phyloP scores from a whole-genome alignment of 92 coral and sea anemone species.

The Anthopleura xanthogrammica region DNA sequence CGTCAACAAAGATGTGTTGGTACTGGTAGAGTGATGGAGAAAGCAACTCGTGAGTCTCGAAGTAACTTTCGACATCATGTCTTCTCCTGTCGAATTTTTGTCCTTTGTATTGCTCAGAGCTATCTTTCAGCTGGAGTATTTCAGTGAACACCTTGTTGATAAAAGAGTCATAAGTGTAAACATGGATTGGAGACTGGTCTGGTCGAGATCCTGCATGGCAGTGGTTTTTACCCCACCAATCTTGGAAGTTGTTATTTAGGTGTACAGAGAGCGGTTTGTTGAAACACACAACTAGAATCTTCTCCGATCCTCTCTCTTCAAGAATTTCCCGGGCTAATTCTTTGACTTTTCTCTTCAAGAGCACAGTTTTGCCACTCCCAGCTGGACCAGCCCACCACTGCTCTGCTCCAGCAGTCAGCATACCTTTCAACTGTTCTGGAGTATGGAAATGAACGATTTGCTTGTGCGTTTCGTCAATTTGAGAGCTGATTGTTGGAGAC shows the following conservation, averaged over 20 bases:
- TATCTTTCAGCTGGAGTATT: neutral
- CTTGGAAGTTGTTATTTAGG: neutral
- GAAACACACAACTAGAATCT: slow-evolving; percentile 1
- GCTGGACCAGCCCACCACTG: slow-evolving; percentile 68
- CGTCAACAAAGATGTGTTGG: slow-evolving; percentile 66
- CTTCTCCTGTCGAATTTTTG: neutral
- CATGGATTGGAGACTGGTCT: neutral
- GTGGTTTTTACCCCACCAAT: neutral
- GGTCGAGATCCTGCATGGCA: neutral
- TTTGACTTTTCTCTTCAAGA: slow-evolving; percentile 38
- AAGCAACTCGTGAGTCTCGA: neutral
- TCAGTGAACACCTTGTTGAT: neutral
- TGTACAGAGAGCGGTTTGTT: slow-evolving; percentile 25
- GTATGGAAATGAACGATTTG: slow-evolving; percentile 24
- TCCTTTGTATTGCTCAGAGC: neutral
- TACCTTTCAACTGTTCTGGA: slow-evolving; percentile 19
- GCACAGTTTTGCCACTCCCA: slow-evolving; percentile 60
- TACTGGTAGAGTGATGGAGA: neutral
- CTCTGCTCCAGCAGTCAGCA: slow-evolving; percentile 10
- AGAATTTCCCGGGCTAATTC: slow-evolving; percentile 24
- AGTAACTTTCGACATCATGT: neutral
- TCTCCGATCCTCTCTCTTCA: neutral
- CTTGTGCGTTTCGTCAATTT: slow-evolving; percentile 11
- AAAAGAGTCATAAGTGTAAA: slow-evolving; percentile 28
- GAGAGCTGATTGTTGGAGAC: slow-evolving; percentile 11